Conservation (phyloP, 2,888 invertebrate genomes). For the Orchesella flavescens region DNA sequence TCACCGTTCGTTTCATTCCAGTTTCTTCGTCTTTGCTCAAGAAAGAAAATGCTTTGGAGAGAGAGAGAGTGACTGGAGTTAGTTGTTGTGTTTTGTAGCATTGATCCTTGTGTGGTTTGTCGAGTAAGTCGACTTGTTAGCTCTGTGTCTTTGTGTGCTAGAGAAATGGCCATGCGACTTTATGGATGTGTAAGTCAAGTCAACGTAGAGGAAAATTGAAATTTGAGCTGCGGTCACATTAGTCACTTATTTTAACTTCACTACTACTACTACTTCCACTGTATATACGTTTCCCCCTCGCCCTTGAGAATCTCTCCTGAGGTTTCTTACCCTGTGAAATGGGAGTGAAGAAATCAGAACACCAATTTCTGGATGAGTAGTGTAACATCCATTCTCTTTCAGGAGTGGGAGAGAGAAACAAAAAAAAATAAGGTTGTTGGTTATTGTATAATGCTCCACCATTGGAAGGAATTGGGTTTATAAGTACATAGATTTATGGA, state of each 20-base stretch:
- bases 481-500: neutral
- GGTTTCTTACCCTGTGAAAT: slow-evolving; percentile 18
- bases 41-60: slow-evolving; percentile 24
- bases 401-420: slow-evolving; percentile 36
- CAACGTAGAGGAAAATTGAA: slow-evolving; percentile 71
- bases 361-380: slow-evolving; percentile 43
- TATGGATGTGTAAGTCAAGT: slow-evolving; percentile 70
- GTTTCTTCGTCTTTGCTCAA: slow-evolving; percentile 17
- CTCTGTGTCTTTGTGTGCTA: slow-evolving; percentile 38
- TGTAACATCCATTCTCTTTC: slow-evolving; percentile 32
- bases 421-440: too few relatives aligned
- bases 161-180: slow-evolving; percentile 70
- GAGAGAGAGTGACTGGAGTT: slow-evolving; percentile 18
- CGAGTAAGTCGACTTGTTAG: slow-evolving; percentile 51
- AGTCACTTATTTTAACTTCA: slow-evolving; percentile 58
- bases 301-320: neutral
- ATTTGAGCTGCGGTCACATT: slow-evolving; percentile 71
- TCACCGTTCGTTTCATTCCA: slow-evolving; percentile 38
- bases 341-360: slow-evolving; percentile 38
- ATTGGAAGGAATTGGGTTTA: neutral
- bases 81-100: slow-evolving; percentile 35
- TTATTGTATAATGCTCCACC: neutral
- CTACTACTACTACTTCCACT: slow-evolving; percentile 34
- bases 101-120: slow-evolving; percentile 27
- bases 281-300: neutral